Evolutionary conservation across 1,140 invertebrate genomes (phyloP).

Genomic region (Drosophila ambigua): DNA sequence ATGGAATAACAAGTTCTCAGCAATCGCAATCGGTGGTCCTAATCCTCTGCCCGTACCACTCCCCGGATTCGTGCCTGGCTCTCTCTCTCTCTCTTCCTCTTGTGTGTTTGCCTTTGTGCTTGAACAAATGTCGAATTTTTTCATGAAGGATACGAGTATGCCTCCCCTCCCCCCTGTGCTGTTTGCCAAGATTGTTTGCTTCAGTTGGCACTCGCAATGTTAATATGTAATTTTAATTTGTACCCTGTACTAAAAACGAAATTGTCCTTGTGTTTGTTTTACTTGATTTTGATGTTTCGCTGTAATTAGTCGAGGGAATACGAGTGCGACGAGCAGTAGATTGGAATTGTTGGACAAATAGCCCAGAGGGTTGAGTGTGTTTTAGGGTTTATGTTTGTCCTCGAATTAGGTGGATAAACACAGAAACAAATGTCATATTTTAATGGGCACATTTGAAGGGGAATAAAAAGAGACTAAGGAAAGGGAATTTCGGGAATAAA

Average conservation of each 20-base stretch:
- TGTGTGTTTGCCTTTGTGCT: slow-evolving; percentile 69
- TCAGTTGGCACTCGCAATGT: slow-evolving; percentile 37
- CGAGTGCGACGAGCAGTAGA: background rate
- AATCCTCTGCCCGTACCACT: slow-evolving; percentile 13
- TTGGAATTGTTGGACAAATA: slow-evolving; percentile 29
- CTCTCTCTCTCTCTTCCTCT: background rate
- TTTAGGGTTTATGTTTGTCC: slow-evolving; percentile 2
- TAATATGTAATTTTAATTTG: slow-evolving; percentile 79
- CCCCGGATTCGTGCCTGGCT: no score
- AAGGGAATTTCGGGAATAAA: background rate
- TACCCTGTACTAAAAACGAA: slow-evolving; percentile 57
- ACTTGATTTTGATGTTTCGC: slow-evolving; percentile 59
- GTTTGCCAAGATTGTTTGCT: slow-evolving; percentile 62
- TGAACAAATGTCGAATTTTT: slow-evolving; percentile 74
- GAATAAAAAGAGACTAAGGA: no score
- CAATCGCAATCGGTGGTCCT: slow-evolving; percentile 53
- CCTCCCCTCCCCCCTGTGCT: background rate
- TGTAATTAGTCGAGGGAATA: slow-evolving; percentile 34
- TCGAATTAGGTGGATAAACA: slow-evolving; percentile 5
- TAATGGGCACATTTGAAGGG: no score
- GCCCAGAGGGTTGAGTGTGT: background rate
- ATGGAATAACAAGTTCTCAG: slow-evolving; percentile 80
- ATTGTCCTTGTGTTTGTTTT: slow-evolving; percentile 59
- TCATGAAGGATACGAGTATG: slow-evolving; percentile 20
- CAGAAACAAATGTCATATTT: background rate